Base-by-base conservation (phyloP, 64 coral and sea anemone species). In the Acropora yongei region DNA sequence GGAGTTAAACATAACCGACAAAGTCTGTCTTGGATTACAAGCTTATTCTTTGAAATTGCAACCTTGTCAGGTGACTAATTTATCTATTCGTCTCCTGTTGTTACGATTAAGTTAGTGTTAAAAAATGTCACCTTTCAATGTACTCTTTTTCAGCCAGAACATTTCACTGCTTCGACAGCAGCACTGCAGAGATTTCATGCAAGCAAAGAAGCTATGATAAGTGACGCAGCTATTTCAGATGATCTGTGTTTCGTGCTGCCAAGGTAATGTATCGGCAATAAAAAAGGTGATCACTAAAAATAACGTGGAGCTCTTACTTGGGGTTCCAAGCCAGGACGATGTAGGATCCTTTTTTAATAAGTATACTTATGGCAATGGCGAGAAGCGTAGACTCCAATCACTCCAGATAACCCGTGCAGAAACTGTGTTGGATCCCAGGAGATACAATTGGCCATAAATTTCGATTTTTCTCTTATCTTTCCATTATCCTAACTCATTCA, bases 241-340 rank as follows among this genome's bases (percentile, higher is more conserved):
- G 83, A 77, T 71, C 72, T 93, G 63, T 93, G 91, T 63, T 93
- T 72, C 69, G 91, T 93, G 69, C 48, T 93, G 44, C 91, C 91
- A 8, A 93, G 91, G 91, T 91, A 83, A 83, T 12, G 11, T 7
- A 44, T 53, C 50, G 57, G 2, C 4, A 7, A 7, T 55, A 10
- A 10, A 0, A 55, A 55, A 55, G 30, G 30, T 30, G 30, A 55
- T 55, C 51, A 55, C 5, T 7, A 55, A 5, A 10, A 55, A 30
- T 30, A 30, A 30, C 30, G 30, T 30, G 30, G 30, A 30, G 30
- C 30, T 30, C 30, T 30, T 30, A 30, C 30, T 30, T 30, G 30
- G 30, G 30, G 30, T 30, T 30, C 30, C 30, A 30, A 30, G 30
- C 30, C 30, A 30, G 30, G 30, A 30, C 30, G 30, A 30, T 30